Base-by-base conservation (phyloP, 2,797 vertebrate genomes). In the Sebastes kiyomatsui region DNA sequence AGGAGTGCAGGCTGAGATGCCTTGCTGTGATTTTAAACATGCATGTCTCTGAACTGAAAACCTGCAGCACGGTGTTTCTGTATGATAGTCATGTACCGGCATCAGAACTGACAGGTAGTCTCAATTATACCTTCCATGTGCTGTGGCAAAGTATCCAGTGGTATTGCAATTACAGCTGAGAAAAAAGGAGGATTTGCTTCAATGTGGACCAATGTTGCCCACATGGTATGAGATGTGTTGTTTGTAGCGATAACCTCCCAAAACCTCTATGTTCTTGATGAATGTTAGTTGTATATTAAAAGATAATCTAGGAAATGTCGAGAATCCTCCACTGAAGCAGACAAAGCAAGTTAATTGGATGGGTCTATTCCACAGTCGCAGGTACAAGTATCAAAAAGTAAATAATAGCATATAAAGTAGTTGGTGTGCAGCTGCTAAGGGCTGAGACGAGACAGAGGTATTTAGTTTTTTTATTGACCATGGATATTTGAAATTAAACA, bases 11-110 rank as follows among this genome's bases (percentile, higher is more conserved):
- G 46, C 62, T 49, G 49, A 32, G 69, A 75, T 56, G 58, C 27
- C 66, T 88, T 2, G 12, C 75, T 77, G 62, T 42, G 75, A 72
- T 80, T 86, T 83, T 84, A 86, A 86, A 83, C 85, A 83, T 85
- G 79, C 67, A 83, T 71, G 72, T 72, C 52, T 77, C 60, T 12
- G 76, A 79, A 71, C 64, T 25, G 28, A 87, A 84, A 82, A 65
- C 49, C 55, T 82, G 86, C 81, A 80, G 70, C 72, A 76, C 3
- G 35, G 64, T 67, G 84, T 73, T 82, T 86, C 74, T 61, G 75
- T 75, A 81, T 86, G 86, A 86, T 68, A 60, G 78, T 84, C 81
- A 81, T 76, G 76, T 52, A 27, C 67, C 32, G 22, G 70, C 75
- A 82, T 79, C 49, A 74, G 64, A 83, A 71, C 68, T 80, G 83